phyloP scores from a whole-genome alignment of 1,140 invertebrate genomes.

The Drosophila murphyi region DNA sequence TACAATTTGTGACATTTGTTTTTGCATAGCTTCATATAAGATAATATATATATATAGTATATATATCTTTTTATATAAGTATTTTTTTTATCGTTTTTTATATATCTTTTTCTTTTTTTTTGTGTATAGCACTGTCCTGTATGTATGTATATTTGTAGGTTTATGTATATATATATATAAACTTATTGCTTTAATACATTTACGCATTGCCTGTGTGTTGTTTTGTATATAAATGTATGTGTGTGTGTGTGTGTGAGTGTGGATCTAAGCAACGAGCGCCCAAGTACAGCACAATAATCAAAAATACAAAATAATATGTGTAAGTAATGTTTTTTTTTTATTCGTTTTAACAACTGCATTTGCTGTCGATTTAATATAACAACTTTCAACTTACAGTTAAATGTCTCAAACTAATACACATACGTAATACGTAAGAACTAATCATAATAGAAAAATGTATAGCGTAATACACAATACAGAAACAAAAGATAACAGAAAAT shows the following conservation, averaged over 20 bases:
- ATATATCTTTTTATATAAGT: constrained; percentile 36
- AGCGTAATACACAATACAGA: constrained; percentile 50
- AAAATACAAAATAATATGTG: constrained; percentile 35
- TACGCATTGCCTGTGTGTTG: constrained; percentile 46
- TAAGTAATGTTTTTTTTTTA: constrained; percentile 45
- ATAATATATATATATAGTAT: constrained; percentile 40
- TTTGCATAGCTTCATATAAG: constrained; percentile 48
- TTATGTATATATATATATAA: constrained; percentile 72
- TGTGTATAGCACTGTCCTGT: constrained; percentile 59
- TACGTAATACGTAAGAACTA: constrained; percentile 54
- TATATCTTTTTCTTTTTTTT: constrained; percentile 27
- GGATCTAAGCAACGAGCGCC: constrained; percentile 48
- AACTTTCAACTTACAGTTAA: constrained; percentile 28
- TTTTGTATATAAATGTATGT: constrained; percentile 48
- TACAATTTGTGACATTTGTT: constrained; percentile 64
- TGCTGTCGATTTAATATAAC: constrained; percentile 36
- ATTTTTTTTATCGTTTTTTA: constrained; percentile 24
- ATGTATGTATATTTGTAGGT: constrained; percentile 80
- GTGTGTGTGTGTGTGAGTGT: constrained; percentile 33
- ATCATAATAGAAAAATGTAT: constrained; percentile 47
- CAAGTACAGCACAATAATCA: constrained; percentile 43
- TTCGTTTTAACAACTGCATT: constrained; percentile 35
- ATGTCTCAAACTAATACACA: constrained; percentile 41
- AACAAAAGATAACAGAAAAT: constrained; percentile 46
- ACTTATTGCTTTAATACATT: constrained; percentile 69